A percentile compares a stretch with the other conserved stretches of the same genome.
Conservation (phyloP, 2,888 invertebrate species). For the Thera obeliscata region DNA sequence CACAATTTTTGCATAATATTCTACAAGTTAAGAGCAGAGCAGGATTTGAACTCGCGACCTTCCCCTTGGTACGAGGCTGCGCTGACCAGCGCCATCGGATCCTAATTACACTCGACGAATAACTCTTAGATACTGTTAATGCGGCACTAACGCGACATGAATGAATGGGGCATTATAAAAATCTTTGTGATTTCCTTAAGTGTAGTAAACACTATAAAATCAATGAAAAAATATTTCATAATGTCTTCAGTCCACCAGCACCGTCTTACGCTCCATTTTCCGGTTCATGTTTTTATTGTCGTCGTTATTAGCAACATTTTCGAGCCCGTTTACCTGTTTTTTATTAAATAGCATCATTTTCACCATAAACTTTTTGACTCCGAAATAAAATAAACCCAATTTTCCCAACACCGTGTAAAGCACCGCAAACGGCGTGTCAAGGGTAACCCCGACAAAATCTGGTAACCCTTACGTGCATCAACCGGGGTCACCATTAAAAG, state of each 20-base stretch:
- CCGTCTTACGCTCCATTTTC: not conserved
- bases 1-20: too few relatives aligned
- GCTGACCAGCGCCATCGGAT: too few relatives aligned
- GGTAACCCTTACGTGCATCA: conserved; percentile 44
- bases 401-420: conserved; percentile 53
- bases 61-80: too few relatives aligned
- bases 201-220: too few relatives aligned
- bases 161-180: too few relatives aligned
- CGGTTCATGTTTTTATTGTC: not conserved
- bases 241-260: not conserved
- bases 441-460: conserved; percentile 69
- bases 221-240: not conserved
- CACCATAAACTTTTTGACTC: conserved; percentile 19
- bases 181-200: too few relatives aligned
- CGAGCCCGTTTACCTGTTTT: not conserved
- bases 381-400: conserved; percentile 53
- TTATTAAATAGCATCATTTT: conserved; percentile 7
- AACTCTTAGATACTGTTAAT: too few relatives aligned
- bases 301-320: not conserved
- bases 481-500: not conserved
- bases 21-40: too few relatives aligned
- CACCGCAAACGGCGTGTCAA: conserved; percentile 79
- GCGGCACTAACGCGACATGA: too few relatives aligned
- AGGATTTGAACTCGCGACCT: too few relatives aligned
- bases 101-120: too few relatives aligned